These are phyloP conservation scores for Syrrhaptes paradoxus DNA, from an alignment of 2,113 vertebrate genomes.

Conservation along the genomic window DNA sequence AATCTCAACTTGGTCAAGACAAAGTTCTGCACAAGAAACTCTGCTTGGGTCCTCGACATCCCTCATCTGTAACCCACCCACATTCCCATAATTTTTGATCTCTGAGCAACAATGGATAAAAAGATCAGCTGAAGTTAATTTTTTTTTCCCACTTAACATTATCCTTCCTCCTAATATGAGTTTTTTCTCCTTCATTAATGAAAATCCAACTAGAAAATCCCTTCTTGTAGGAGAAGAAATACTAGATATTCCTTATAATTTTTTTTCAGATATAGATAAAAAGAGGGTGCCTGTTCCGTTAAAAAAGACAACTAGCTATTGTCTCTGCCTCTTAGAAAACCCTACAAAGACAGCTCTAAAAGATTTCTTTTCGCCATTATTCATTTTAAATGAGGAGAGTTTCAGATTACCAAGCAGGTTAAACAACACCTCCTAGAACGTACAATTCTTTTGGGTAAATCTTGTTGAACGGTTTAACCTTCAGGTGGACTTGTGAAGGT, in stretches of 20 bases:
- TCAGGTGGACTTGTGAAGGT: background rate
- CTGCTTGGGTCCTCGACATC: accelerated
- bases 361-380: background rate
- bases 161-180: accelerated
- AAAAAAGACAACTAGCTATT: background rate
- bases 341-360: background rate
- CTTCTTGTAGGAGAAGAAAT: background rate
- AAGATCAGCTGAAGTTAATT: background rate
- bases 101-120: background rate
- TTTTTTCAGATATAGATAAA: background rate
- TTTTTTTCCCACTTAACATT: too few species aligned
- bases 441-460: background rate
- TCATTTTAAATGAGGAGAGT: background rate
- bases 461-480: background rate
- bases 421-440: background rate
- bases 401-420: background rate
- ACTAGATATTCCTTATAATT: accelerated
- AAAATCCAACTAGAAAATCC: background rate
- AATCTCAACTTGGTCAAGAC: background rate
- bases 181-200: background rate
- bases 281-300: accelerated
- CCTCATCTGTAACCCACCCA: background rate
- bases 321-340: background rate
- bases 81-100: background rate
- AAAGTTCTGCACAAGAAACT: background rate